phyloP scores from a whole-genome alignment of 30 jellyfish, hydroid and myxozoan species.

The Aurelia coerulea region DNA sequence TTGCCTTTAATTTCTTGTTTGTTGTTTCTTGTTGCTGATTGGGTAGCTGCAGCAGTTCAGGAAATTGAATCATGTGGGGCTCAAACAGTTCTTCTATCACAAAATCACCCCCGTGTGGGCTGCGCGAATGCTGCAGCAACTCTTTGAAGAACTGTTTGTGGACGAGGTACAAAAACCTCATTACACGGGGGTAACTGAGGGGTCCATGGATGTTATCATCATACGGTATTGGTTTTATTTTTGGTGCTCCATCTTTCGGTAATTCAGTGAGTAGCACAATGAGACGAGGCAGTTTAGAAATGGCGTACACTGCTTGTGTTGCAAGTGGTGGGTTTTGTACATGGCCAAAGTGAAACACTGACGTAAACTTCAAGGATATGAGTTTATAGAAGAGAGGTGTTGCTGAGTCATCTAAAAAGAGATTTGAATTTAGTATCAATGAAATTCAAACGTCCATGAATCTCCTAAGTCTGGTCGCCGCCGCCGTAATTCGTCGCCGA shows the following conservation, averaged over 20 bases:
- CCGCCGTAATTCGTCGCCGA: too few species aligned
- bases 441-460: too few species aligned
- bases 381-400: slow-evolving; percentile 56
- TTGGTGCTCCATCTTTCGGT: slow-evolving; percentile 57
- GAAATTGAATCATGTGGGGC: slow-evolving; percentile 57
- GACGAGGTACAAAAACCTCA: slow-evolving; percentile 67
- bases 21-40: neutral
- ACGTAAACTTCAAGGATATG: slow-evolving; percentile 50
- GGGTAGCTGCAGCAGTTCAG: slow-evolving; percentile 56
- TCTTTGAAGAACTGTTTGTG: slow-evolving; percentile 67
- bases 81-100: slow-evolving; percentile 65
- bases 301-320: slow-evolving; percentile 58
- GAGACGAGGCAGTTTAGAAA: slow-evolving; percentile 50
- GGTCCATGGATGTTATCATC: slow-evolving; percentile 43
- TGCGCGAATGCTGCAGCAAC: slow-evolving; percentile 24
- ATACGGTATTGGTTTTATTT: slow-evolving; percentile 54
- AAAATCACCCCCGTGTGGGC: slow-evolving; percentile 41
- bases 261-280: slow-evolving; percentile 55
- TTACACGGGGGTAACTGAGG: slow-evolving; percentile 52
- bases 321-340: slow-evolving; percentile 53
- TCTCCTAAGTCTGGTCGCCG: too few species aligned
- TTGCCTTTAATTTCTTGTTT: neutral
- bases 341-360: slow-evolving; percentile 64
- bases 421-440: too few species aligned
- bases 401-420: slow-evolving; percentile 15